Conservation (phyloP, 2,113 vertebrate genomes). For the Entomyzon cyanotis region DNA sequence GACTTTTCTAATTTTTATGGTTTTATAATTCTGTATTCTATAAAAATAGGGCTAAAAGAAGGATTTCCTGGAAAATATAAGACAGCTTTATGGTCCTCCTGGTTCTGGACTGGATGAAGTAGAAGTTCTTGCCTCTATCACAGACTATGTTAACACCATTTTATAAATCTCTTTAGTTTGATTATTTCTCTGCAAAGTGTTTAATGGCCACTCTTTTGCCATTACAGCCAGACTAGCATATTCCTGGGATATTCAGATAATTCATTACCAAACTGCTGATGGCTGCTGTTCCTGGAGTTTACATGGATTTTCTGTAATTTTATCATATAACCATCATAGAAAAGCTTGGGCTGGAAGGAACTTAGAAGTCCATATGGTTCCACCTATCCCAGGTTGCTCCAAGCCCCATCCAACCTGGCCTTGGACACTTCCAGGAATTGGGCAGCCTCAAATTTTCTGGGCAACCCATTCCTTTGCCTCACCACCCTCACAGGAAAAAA, state of each 20-base stretch:
- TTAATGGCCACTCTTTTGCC: background rate
- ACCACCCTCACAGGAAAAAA: rapidly evolving
- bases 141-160: background rate
- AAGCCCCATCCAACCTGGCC: rapidly evolving
- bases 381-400: background rate
- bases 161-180: background rate
- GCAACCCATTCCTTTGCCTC: rapidly evolving
- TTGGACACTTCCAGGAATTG: background rate
- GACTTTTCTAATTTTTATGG: background rate
- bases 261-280: background rate
- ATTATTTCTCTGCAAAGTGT: background rate
- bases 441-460: background rate
- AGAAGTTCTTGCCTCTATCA: background rate
- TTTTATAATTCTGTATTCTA: background rate
- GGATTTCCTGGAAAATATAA: background rate
- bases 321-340: background rate
- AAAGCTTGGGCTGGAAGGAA: background rate
- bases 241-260: background rate
- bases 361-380: background rate
- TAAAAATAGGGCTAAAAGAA: background rate
- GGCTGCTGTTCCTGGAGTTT: background rate
- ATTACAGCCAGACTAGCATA: background rate
- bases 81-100: background rate
- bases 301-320: background rate
- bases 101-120: background rate